These are phyloP conservation scores for Didymodactylos carnosus DNA, from an alignment of 2,888 invertebrate species.

Conservation along the genomic window DNA sequence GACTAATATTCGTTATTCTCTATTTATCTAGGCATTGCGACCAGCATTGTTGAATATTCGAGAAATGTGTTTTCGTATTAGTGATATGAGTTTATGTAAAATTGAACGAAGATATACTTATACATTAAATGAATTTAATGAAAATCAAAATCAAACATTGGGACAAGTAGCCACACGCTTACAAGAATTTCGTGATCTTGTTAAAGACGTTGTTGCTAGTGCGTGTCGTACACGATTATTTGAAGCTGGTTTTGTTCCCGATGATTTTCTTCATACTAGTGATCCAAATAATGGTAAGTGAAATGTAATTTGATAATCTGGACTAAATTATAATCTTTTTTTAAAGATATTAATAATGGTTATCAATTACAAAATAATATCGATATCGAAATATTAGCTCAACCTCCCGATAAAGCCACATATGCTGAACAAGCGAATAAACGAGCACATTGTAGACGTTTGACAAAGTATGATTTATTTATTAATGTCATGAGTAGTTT, in stretches of 20 bases:
- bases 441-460: conserved; percentile 53
- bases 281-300: neutral
- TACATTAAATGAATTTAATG: conserved; percentile 22
- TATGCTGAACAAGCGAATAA: conserved; percentile 70
- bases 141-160: conserved; percentile 9
- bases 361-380: conserved; percentile 14
- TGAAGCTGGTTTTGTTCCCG: conserved; percentile 55
- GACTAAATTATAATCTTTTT: neutral
- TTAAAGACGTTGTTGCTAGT: conserved; percentile 44
- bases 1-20: neutral
- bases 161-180: conserved; percentile 30
- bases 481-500: neutral
- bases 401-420: conserved; percentile 47
- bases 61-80: conserved; percentile 35
- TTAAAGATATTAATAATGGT: neutral
- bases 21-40: conserved; percentile 40
- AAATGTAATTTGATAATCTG: neutral
- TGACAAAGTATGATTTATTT: conserved; percentile 46
- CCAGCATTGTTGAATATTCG: conserved; percentile 52
- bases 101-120: conserved; percentile 34
- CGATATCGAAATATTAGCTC: conserved; percentile 34
- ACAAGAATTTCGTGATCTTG: conserved; percentile 35
- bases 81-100: conserved; percentile 35
- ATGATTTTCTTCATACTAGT: conserved; percentile 41
- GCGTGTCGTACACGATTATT: conserved; percentile 56